Base-by-base conservation (phyloP, 1,140 invertebrate genomes). In the Magallana angulata region DNA sequence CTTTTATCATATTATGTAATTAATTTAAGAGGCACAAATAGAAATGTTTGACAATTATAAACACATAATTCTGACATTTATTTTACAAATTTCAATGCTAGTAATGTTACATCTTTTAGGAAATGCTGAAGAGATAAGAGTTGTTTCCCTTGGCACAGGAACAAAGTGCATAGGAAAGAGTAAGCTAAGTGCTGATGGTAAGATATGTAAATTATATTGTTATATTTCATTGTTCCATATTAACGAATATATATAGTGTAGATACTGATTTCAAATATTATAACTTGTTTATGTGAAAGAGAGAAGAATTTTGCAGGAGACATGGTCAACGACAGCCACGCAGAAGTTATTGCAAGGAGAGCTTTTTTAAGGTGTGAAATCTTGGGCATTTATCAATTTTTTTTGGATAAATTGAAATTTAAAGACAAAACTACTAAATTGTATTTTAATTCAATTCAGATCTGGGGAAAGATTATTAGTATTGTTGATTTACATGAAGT, bases 281-380 rank as follows among this genome's bases (percentile, higher is more conserved):
- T 48, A 48, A 48, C 36, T 48, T 48, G 36, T 48, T 48, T 48
- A 48, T 48, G 36, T 48, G 36, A 48, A 48, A 48, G 2, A 48
- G 36, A 48, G 36, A 48, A 48, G 36, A 48, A 48, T 88, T 84
- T 85, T 85, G 0, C 58, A 92, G 95, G 98, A 16, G 96, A 96
- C 92, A 95, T 97, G 85, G 89, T 99, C 16, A 97, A 97, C 94
- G 98, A 99, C 94, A 98, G 97, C 81, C 98, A 99, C 95, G 98
- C 98, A 14, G 98, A 99, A 96, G 96, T 98, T 64, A 94, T 99
- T 30, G 96, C 97, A 12, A 95, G 98, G 90, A 95, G 98, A 92
- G 97, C 96, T 0, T 97, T 99, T 92, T 88, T 98, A 56, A 94
- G 97, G 84, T 98, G 97, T 94, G 24, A 5, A 48, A n/a, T 18